Evolutionary conservation across 2,113 vertebrate genomes (phyloP).

Genomic region (Datnioides undecimradiatus): DNA sequence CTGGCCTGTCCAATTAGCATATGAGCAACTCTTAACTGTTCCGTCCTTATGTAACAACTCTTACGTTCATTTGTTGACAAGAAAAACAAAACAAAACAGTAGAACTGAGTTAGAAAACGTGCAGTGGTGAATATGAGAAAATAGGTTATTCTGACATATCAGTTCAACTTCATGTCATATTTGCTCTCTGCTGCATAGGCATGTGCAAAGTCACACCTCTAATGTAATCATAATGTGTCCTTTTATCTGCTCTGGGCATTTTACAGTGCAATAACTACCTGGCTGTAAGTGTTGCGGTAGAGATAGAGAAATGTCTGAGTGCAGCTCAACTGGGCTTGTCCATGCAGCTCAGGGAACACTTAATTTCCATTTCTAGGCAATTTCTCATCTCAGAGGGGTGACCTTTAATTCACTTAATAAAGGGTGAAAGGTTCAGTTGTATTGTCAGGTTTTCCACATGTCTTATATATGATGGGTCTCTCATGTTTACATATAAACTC

Average conservation of each 20-base stretch:
- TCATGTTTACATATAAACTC: background rate
- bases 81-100: background rate
- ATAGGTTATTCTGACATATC: background rate
- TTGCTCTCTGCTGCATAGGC: background rate
- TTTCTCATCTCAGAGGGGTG: background rate
- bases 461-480: background rate
- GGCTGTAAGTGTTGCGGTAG: background rate
- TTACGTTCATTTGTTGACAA: constrained; percentile 3
- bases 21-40: background rate
- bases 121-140: background rate
- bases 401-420: background rate
- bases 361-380: background rate
- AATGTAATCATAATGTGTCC: background rate
- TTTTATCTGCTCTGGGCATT: constrained; percentile 5
- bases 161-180: background rate
- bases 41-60: background rate
- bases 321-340: constrained; percentile 11
- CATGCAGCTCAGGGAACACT: constrained; percentile 18
- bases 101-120: background rate
- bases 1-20: background rate
- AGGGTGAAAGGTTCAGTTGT: background rate
- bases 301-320: background rate
- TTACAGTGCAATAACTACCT: background rate
- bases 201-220: background rate
- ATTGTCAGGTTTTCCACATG: background rate